Percentiles rank a stretch among this genome's conserved stretches.
Evolutionary conservation across 2,113 vertebrate species (phyloP).

Genomic region (Canis aureus): DNA sequence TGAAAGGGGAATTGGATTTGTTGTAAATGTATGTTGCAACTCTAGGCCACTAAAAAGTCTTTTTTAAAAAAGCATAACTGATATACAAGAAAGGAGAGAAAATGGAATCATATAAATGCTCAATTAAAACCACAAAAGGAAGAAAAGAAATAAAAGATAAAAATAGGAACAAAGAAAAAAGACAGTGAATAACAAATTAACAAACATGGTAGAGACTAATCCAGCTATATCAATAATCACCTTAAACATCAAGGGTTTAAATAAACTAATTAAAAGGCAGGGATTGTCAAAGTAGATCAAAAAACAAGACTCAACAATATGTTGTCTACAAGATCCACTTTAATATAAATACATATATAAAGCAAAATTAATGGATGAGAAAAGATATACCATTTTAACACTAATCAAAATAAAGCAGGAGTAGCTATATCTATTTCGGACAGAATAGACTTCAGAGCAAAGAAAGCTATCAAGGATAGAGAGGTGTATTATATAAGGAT

Average conservation of each 20-base stretch:
- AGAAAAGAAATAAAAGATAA: not conserved
- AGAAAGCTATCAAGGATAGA: not conserved
- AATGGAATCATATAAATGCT: not conserved
- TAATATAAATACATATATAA: not conserved
- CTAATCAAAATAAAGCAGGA: not conserved
- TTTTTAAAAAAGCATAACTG: not conserved
- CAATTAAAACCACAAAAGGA: not conserved
- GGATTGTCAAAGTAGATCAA: not conserved
- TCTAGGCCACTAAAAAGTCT: not conserved
- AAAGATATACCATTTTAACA: not conserved
- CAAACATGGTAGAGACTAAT: not conserved
- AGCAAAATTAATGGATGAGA: not conserved
- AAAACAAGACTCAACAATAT: not conserved
- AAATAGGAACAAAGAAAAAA: not conserved
- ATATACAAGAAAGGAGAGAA: not conserved
- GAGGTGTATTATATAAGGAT: not conserved
- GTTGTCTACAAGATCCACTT: not conserved
- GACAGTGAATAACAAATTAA: not conserved
- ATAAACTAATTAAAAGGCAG: not conserved
- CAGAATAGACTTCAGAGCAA: not conserved
- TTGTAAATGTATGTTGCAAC: not conserved
- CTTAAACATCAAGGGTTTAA: not conserved
- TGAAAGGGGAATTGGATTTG: not conserved
- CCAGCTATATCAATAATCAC: not conserved
- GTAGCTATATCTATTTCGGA: not conserved